A percentile compares a stretch with the other conserved stretches of the same genome.
Evolutionary conservation across 2,797 vertebrate species (phyloP).

Genomic region (Enteromius trimaculatus): DNA sequence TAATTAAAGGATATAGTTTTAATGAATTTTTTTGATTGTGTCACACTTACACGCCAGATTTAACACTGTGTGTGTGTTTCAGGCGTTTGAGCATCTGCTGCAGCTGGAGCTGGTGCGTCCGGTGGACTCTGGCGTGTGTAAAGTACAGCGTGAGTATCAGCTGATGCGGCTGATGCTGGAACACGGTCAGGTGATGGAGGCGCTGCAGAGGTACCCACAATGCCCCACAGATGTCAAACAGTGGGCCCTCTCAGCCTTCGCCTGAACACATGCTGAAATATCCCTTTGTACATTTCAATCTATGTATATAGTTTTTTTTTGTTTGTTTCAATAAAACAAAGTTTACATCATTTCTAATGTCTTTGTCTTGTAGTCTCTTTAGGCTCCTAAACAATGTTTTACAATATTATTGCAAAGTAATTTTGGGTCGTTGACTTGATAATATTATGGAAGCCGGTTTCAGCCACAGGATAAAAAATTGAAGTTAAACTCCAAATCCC

Average conservation of each 20-base stretch:
- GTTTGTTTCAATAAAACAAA: not conserved
- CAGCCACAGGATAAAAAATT: not conserved
- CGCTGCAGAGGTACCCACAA: conserved; percentile 92
- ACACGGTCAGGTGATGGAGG: conserved; percentile 91
- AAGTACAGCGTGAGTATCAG: conserved; percentile 87
- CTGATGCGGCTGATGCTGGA: conserved; percentile 90
- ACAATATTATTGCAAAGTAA: not conserved
- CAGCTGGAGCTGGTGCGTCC: conserved; percentile 87
- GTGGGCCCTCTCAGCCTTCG: conserved; percentile 87
- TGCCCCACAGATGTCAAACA: conserved; percentile 93
- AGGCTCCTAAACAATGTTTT: too few relatives aligned
- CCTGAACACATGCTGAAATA: conserved; percentile 20
- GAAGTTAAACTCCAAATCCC: too few relatives aligned
- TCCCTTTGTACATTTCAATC: not conserved
- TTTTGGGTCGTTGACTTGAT: not conserved
- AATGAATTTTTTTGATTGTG: too few relatives aligned
- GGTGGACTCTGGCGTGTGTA: conserved; percentile 75
- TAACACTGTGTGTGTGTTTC: not conserved
- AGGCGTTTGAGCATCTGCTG: conserved; percentile 89
- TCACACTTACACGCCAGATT: too few relatives aligned
- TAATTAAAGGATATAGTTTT: too few relatives aligned
- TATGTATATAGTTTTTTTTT: conserved; percentile 14
- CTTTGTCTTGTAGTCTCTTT: not conserved
- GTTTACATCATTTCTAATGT: not conserved
- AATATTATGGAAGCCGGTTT: not conserved